phyloP scores from a whole-genome alignment of 2,113 vertebrate species.

The Neomonachus schauinslandi region DNA sequence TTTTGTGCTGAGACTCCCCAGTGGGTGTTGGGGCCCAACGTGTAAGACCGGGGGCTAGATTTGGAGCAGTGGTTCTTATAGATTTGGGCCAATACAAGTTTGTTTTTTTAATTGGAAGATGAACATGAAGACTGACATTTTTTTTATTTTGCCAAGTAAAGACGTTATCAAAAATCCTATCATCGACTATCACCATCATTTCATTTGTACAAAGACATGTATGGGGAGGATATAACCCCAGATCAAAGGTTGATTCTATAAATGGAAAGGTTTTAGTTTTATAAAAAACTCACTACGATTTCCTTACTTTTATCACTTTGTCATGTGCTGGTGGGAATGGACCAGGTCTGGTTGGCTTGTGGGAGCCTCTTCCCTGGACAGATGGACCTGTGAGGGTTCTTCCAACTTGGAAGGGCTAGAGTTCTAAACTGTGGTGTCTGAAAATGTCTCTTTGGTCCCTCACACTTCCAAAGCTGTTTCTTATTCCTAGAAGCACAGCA shows the following conservation, averaged over 20 bases:
- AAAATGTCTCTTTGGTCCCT: not conserved
- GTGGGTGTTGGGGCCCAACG: fast-evolving
- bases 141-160: not conserved
- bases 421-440: not conserved
- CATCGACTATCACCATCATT: not conserved
- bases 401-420: not conserved
- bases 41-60: not conserved
- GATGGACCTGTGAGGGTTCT: not conserved
- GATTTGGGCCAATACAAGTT: not conserved
- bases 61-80: not conserved
- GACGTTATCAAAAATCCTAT: not conserved
- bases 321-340: not conserved
- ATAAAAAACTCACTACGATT: not conserved
- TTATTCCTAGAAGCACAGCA: not conserved
- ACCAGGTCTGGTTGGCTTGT: not conserved
- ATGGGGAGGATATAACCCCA: not conserved
- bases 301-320: not conserved
- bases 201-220: not conserved
- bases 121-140: not conserved
- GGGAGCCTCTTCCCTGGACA: not conserved
- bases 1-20: not conserved
- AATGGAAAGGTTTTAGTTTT: not conserved
- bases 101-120: not conserved
- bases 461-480: not conserved
- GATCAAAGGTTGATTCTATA: not conserved